Evolutionary conservation across 2,113 vertebrate genomes (phyloP), one percentile per base, ranked within the genome.

Genomic region (Uria lomvia): DNA sequence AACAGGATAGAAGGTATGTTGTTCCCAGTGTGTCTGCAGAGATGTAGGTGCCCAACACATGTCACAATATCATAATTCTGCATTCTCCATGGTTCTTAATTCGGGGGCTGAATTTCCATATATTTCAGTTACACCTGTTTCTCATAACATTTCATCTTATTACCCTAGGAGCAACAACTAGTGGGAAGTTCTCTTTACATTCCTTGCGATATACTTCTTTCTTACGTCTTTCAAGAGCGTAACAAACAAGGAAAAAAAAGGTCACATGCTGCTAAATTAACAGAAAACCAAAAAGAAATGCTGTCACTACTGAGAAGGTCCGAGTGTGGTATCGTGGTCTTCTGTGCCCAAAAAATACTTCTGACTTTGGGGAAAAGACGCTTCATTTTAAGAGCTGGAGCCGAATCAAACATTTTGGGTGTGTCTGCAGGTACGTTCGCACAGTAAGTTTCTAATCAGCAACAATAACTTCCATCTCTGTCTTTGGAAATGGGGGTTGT

Each of bases 251-350:
- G 17, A 21, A 82, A 95, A 87, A 45, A 45, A 72, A 78, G 4
- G 22, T 45, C 34, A 71, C 29, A 63, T 2, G 19, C n/a, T 78
- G 62, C 11, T 88, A 81, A 82, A 71, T 5, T 50, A 5, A 63
- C 2, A 56, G 40, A 73, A 91, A 90, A 84, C 38, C 17, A 17
- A 47, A 67, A 77, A 66, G 11, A 40, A 50, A 26, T 9, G 8
- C 9, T 49, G 21, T 18, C 34, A 24, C 29, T 60, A 59, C 18
- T 15, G 59, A 67, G 21, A 56, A 60, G 14, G 42, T 58, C 34
- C 0, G 0, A 43, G 13, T 30, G 34, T 29, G 15, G 27, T 43
- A 36, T 5, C 24, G 20, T 1, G 4, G 20, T 21, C 40, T 47
- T 47, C 30, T 20, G 5, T 21, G 65, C 18, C 55, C 47, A 42